phyloP scores from a whole-genome alignment of 2,797 vertebrate genomes.

The Hippopotamyrus pictus region DNA sequence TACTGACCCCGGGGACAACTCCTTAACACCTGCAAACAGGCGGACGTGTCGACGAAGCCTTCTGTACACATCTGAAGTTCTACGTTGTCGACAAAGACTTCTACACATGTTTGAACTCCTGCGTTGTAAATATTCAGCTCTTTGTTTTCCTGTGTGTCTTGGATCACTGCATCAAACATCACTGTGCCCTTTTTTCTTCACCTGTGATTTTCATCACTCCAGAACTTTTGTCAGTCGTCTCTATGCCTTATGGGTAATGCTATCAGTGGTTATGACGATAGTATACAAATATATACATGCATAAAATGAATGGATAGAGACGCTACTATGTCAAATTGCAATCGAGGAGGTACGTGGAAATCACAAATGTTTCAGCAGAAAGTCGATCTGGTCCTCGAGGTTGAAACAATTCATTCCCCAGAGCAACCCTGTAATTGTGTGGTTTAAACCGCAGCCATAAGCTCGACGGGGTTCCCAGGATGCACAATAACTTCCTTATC shows the following conservation, averaged over 20 bases:
- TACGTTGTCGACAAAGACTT: neutral
- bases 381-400: neutral
- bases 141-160: neutral
- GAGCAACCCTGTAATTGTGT: slow-evolving; percentile 22
- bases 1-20: neutral
- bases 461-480: slow-evolving; percentile 14
- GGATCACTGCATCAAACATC: neutral
- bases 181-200: neutral
- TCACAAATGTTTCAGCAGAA: slow-evolving; percentile 30
- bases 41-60: neutral
- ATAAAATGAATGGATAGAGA: slow-evolving; percentile 23
- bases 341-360: slow-evolving; percentile 18
- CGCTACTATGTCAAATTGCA: slow-evolving; percentile 29
- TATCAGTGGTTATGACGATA: neutral
- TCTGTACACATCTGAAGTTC: neutral
- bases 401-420: slow-evolving; percentile 23
- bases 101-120: neutral
- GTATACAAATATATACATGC: neutral
- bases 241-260: neutral
- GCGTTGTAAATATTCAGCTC: neutral
- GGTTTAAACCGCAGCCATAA: neutral
- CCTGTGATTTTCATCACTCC: neutral
- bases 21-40: neutral
- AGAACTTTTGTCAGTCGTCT: neutral
- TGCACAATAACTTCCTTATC: slow-evolving; percentile 15